Base-by-base conservation (phyloP, 2,113 vertebrate species). In the Stictonetta naevosa region DNA sequence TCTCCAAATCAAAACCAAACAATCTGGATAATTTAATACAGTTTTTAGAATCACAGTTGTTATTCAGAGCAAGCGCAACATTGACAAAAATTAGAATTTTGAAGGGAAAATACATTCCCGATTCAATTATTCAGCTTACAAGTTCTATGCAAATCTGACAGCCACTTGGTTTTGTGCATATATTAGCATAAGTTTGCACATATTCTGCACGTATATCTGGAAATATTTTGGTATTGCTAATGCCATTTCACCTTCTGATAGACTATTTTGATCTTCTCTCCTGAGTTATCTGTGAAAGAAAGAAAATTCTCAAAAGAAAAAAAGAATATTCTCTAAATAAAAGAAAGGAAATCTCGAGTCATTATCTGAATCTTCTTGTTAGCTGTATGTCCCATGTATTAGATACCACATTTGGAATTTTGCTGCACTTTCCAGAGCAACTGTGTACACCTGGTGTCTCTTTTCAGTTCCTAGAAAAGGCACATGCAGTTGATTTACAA, bases 211-310 rank as follows among this genome's bases (percentile, higher is more conserved):
- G 13, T 69, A 52, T 34, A 56, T 75, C 56, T 93, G 60, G 59
- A 96, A 96, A 94, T 93, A 90, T 95, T 94, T 95, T 93, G 76
- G 68, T 92, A 88, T 40, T 88, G 33, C 23, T 46, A 33, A 81
- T 86, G 26, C 16, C 21, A 11, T 86, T 91, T 92, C 26, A 88
- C 48, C 19, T 76, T 85, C 59, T 88, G 29, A 67, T 22, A 85
- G 40, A 71, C 31, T 83, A 33, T 63, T 95, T 31, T 88, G 76
- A 88, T 90, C 72, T 46, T 90, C 14, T 26, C 4, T 80, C 34
- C 25, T n/a, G n/a, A 80, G 91, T 83, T 60, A 90, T 6, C 68
- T 60, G 15, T 34, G 46, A 52, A 86, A 52, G 36, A 28, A 48
- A 48, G 46, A 48, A 22, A 36, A 11, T 29, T 73, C 28, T 53